Conservation (phyloP, 1,140 invertebrate species). For the Asobara japonica region DNA sequence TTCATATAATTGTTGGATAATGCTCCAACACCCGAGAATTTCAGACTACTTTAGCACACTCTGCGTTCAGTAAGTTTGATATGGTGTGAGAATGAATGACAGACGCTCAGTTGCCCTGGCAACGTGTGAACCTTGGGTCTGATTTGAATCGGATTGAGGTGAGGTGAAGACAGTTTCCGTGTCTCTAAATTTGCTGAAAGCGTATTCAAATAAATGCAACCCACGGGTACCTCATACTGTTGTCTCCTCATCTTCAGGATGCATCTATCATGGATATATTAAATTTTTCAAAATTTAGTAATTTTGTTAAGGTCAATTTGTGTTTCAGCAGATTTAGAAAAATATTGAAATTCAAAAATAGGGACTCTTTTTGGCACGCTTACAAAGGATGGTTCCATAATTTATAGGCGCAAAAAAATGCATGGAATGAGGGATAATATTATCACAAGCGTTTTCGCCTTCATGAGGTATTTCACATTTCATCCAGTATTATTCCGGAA, state of each 20-base stretch:
- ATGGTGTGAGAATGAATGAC: neutral
- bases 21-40: neutral
- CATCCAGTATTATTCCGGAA: neutral
- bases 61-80: neutral
- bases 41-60: neutral
- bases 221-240: neutral
- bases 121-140: neutral
- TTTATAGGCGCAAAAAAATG: neutral
- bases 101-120: neutral
- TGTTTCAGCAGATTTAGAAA: neutral
- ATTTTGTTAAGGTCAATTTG: neutral
- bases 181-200: neutral
- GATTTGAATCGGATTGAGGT: neutral
- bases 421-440: neutral
- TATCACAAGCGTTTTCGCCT: neutral
- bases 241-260: neutral
- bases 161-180: neutral
- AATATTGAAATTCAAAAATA: neutral
- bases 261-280: too few species aligned
- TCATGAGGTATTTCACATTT: neutral
- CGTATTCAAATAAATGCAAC: neutral
- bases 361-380: too few species aligned
- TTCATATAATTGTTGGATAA: neutral
- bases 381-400: too few species aligned
- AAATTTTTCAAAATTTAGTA: too few species aligned